Conservation (phyloP, 2,113 vertebrate genomes). For the Tamias sibiricus region DNA sequence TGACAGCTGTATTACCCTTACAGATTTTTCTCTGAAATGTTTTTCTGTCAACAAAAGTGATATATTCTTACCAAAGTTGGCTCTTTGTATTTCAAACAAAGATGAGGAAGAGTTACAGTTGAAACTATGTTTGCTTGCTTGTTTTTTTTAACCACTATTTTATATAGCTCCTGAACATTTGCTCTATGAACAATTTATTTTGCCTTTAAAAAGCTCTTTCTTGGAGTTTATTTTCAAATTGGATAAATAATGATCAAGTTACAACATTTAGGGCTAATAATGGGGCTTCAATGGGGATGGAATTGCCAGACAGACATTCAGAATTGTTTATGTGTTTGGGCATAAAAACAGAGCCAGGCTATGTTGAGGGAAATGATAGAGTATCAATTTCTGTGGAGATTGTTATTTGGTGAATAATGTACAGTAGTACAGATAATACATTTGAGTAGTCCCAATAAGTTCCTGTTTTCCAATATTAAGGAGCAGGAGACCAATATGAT, state of each 20-base stretch:
- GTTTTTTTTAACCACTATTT: conserved; percentile 11
- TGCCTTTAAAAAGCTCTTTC: not conserved
- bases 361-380: not conserved
- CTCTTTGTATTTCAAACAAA: not conserved
- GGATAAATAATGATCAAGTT: conserved; percentile 22
- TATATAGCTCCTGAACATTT: not conserved
- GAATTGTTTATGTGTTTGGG: not conserved
- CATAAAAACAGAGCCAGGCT: not conserved
- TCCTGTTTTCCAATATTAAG: conserved; percentile 26
- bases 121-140: not conserved
- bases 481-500: not conserved
- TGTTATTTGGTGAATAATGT: not conserved
- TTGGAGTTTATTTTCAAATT: conserved; percentile 36
- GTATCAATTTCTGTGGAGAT: not conserved
- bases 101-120: not conserved
- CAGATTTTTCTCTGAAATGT: not conserved
- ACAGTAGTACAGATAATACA: not conserved
- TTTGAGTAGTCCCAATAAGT: not conserved
- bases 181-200: not conserved
- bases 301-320: not conserved
- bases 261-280: conserved; percentile 5
- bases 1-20: not conserved
- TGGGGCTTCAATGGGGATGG: not conserved
- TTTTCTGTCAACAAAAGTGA: conserved; percentile 63
- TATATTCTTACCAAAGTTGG: conserved; percentile 41